phyloP scores from a whole-genome alignment of 2,113 vertebrate genomes.

The Merops nubicus region DNA sequence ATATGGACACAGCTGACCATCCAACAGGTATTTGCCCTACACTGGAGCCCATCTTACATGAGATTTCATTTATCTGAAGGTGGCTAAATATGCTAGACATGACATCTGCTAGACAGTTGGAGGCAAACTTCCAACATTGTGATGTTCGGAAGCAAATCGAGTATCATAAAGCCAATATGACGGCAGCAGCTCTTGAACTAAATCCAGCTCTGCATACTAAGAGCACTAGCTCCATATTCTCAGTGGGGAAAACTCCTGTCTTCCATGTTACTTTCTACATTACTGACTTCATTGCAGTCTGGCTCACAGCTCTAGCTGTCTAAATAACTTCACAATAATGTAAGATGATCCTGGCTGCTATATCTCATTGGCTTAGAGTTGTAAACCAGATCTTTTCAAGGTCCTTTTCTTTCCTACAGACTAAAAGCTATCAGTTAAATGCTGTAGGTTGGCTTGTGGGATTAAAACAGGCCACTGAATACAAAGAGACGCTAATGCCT shows the following conservation, averaged over 20 bases:
- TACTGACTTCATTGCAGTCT: neutral
- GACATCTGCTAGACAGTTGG: neutral
- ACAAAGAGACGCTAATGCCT: neutral
- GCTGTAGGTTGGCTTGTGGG: neutral
- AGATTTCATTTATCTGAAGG: neutral
- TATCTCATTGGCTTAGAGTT: neutral
- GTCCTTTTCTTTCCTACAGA: neutral
- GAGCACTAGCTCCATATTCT: neutral
- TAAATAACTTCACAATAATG: neutral
- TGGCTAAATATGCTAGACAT: neutral
- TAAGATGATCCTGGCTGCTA: neutral
- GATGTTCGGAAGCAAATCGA: neutral
- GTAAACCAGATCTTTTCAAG: neutral
- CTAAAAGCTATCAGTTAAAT: neutral
- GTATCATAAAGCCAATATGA: neutral
- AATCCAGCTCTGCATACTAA: neutral
- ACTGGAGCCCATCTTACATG: neutral
- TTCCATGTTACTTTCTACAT: neutral
- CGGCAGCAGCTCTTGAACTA: conserved; percentile 2
- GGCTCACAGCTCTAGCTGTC: neutral
- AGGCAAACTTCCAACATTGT: neutral
- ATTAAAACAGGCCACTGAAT: neutral
- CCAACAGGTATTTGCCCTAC: neutral
- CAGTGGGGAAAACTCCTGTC: neutral
- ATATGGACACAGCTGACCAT: neutral